These are phyloP conservation scores for Drosophila obscura DNA, from an alignment of 1,140 invertebrate genomes.

Conservation along the genomic window DNA sequence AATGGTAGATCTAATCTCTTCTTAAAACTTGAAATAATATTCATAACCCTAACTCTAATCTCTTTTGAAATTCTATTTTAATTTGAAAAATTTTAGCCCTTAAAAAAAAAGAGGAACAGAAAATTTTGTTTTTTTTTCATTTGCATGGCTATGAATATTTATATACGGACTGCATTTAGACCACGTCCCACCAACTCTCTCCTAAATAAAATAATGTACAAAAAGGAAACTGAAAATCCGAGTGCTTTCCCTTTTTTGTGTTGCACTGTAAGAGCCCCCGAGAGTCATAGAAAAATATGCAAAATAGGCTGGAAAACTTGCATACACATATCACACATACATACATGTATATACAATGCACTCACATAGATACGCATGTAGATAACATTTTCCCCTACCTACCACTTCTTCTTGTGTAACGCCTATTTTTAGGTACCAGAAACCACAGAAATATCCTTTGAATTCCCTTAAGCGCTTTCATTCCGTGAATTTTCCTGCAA, in stretches of 20 bases:
- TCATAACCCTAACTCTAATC: not conserved
- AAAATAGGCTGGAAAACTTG: conserved; percentile 69
- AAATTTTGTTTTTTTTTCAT: conserved; percentile 30
- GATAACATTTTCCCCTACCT: conserved; percentile 13
- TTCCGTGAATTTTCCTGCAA: conserved; percentile 54
- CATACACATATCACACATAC: conserved; percentile 16
- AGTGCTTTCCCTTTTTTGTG: conserved; percentile 51
- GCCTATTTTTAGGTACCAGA: conserved; percentile 58
- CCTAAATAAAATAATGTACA: conserved; percentile 65
- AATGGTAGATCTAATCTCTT: no score
- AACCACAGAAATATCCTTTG: not conserved
- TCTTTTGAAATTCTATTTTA: conserved; percentile 18
- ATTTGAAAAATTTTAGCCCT: conserved; percentile 30
- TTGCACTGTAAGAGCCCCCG: conserved; percentile 9
- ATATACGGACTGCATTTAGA: conserved; percentile 4
- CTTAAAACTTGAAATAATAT: no score
- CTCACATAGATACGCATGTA: conserved; percentile 42
- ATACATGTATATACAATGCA: conserved; percentile 41
- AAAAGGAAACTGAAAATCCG: conserved; percentile 32
- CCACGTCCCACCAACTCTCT: not conserved
- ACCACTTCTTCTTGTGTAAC: conserved; percentile 21
- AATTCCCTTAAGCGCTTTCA: conserved; percentile 46
- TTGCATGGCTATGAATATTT: conserved; percentile 42
- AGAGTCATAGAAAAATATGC: conserved; percentile 57
- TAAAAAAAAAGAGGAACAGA: conserved; percentile 19